Evolutionary conservation across 2,888 invertebrate species (phyloP).

Genomic region (Pedicia rivosa): DNA sequence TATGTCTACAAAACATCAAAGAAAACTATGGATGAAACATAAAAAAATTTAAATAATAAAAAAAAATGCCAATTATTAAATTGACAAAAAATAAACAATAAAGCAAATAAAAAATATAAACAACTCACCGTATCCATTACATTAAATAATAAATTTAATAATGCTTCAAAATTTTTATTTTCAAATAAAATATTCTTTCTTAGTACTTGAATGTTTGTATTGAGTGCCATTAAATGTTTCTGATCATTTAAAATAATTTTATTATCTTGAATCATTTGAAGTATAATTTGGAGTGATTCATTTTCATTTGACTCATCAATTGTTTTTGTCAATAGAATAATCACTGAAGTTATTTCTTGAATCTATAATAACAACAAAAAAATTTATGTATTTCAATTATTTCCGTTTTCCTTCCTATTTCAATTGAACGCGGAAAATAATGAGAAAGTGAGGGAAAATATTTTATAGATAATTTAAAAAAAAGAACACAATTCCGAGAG

Average conservation of each 20-base stretch:
- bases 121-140: constrained; percentile 2
- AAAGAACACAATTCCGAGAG: too few relatives aligned
- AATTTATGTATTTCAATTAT: neutral
- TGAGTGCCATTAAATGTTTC: constrained; percentile 21
- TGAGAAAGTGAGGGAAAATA: too few relatives aligned
- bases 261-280: constrained; percentile 13
- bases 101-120: too few relatives aligned
- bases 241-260: constrained; percentile 21
- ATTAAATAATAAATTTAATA: constrained; percentile 6
- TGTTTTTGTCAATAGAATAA: neutral
- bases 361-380: neutral
- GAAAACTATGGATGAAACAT: constrained; percentile 7
- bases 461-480: too few relatives aligned
- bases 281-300: constrained; percentile 1
- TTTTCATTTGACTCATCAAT: neutral
- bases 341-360: neutral
- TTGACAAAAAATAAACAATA: neutral
- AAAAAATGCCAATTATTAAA: neutral
- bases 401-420: too few relatives aligned
- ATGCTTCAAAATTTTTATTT: constrained; percentile 23
- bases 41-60: constrained; percentile 9
- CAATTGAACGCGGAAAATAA: too few relatives aligned
- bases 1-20: too few relatives aligned
- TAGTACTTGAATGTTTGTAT: constrained; percentile 25
- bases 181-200: constrained; percentile 26